Percentiles rank a stretch among this genome's conserved stretches.
These are phyloP conservation scores for Ophonus ardosiacus DNA, from an alignment of 2,888 invertebrate genomes.

Conservation along the genomic window DNA sequence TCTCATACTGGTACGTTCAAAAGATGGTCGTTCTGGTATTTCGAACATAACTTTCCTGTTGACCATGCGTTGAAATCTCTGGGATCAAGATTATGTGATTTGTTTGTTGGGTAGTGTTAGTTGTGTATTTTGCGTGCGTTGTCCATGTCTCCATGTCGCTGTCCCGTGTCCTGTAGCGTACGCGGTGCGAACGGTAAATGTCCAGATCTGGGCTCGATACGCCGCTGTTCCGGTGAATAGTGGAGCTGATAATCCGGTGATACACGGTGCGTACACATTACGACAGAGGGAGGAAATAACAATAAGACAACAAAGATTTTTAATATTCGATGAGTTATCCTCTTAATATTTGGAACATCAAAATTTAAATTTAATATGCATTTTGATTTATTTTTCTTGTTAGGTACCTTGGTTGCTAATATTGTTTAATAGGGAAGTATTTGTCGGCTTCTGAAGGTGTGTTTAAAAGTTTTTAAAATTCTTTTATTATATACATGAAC, in stretches of 20 bases:
- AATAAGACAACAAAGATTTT: neutral
- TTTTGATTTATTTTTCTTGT: too few relatives aligned
- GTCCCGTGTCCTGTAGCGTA: conserved; percentile 21
- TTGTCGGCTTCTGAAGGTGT: too few relatives aligned
- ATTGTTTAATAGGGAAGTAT: too few relatives aligned
- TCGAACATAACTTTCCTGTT: neutral
- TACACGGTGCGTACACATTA: neutral
- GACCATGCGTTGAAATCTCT: neutral
- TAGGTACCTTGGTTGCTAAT: too few relatives aligned
- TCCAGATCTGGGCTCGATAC: conserved; percentile 19
- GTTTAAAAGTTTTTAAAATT: too few relatives aligned
- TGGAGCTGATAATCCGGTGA: conserved; percentile 37
- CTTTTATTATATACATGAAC: too few relatives aligned
- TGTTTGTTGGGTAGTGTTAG: neutral
- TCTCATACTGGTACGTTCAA: neutral
- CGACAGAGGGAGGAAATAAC: neutral
- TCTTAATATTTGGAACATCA: too few relatives aligned
- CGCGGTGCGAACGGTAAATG: conserved; percentile 36
- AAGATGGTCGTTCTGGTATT: neutral
- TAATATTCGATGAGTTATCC: neutral
- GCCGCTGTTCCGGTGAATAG: conserved; percentile 45
- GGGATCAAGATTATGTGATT: neutral
- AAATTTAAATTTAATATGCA: too few relatives aligned
- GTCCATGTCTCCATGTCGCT: conserved; percentile 24
- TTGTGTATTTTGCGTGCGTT: conserved; percentile 25